A percentile compares a stretch with the other conserved stretches of the same genome.
Conservation (phyloP, 2,797 vertebrate species). For the Botia kubotai region DNA sequence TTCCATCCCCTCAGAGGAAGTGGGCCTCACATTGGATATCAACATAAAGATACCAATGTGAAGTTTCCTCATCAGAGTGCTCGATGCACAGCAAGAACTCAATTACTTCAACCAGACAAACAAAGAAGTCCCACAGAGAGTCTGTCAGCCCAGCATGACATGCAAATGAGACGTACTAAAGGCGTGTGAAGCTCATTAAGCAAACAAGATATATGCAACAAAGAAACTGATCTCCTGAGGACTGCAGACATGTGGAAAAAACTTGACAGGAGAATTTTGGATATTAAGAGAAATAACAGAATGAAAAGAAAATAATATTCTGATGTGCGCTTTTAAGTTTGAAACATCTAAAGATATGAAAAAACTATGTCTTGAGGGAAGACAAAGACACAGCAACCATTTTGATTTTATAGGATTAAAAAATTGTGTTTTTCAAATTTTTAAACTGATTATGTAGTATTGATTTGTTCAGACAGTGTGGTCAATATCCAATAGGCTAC, state of each 20-base stretch:
- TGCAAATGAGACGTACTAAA: conserved; percentile 38
- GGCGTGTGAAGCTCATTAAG: conserved; percentile 52
- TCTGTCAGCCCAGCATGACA: conserved; percentile 35
- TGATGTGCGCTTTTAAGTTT: too few relatives aligned
- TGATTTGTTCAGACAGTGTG: background rate
- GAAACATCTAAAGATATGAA: too few relatives aligned
- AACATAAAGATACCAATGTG: background rate
- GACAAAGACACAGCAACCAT: too few relatives aligned
- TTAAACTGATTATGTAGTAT: background rate
- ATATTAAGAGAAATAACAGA: background rate
- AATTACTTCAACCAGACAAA: conserved; percentile 32
- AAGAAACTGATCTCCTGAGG: conserved; percentile 25
- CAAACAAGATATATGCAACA: conserved; percentile 26
- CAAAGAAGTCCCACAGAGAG: conserved; percentile 14
- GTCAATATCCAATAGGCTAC: too few relatives aligned
- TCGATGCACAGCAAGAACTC: conserved; percentile 26
- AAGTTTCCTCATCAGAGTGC: background rate
- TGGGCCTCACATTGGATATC: background rate
- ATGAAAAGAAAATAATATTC: too few relatives aligned
- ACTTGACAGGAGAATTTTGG: conserved; percentile 36
- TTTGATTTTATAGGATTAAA: too few relatives aligned
- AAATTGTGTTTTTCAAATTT: too few relatives aligned
- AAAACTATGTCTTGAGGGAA: too few relatives aligned
- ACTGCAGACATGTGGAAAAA: conserved; percentile 16
- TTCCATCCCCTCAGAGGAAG: background rate